phyloP scores from a whole-genome alignment of 2,797 vertebrate species.

The Myotis findleyi region DNA sequence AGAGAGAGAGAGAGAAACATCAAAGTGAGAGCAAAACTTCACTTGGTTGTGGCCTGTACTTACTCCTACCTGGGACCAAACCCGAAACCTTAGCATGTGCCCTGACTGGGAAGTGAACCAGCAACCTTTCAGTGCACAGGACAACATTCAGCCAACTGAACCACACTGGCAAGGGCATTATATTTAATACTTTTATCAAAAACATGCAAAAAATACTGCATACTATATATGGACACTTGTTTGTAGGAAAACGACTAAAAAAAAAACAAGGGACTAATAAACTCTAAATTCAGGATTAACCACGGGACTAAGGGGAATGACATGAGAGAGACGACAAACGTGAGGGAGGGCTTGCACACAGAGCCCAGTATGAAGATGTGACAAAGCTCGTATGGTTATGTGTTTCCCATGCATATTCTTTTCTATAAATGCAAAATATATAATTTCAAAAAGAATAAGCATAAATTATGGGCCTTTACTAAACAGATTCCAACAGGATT shows the following conservation, averaged over 20 bases:
- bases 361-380: background rate
- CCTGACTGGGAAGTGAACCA: too few species aligned
- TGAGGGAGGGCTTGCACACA: background rate
- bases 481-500: background rate
- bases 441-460: conserved; percentile 16
- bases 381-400: background rate
- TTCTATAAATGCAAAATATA: background rate
- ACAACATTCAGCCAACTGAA: too few species aligned
- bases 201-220: conserved; percentile 11
- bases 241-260: background rate
- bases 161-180: background rate
- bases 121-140: too few species aligned
- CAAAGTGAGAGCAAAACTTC: too few species aligned
- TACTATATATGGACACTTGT: background rate
- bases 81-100: too few species aligned
- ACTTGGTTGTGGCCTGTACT: too few species aligned
- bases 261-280: background rate
- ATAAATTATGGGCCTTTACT: background rate
- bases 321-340: background rate
- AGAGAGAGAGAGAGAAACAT: too few species aligned
- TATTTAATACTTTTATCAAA: conserved; percentile 9
- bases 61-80: too few species aligned
- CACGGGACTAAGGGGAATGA: background rate
- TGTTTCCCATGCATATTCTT: background rate
- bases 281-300: background rate